Evolutionary conservation across 37 sponge, comb jelly and placozoan species (phyloP), one percentile per base, ranked within the genome.

Genomic region (Halichondria panicea): DNA sequence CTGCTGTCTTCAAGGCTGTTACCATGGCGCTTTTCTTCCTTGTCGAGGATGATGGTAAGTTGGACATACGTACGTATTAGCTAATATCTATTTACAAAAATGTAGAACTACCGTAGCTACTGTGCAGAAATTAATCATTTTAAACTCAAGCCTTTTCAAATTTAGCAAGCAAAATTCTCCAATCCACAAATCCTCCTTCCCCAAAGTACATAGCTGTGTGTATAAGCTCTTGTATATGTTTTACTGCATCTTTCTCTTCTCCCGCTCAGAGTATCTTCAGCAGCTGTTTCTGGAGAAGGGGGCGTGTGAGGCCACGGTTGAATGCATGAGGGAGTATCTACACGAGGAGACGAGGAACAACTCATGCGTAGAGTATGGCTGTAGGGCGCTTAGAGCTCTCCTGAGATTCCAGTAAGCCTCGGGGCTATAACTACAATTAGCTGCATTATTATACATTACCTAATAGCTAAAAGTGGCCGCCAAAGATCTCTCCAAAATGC

Each of bases 331-430:
- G 35, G 40, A 64, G 54, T 82, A 63, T 46, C 39, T 77, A 3
- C 7, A 15, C 19, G 66, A 76, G 4, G 3, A 45, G 3, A 34
- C 54, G 28, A 67, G 34, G 7, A 68, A 69, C 36, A 72, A 77
- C 4, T 25, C 43, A 5, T 77, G 85, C 46, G 61, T 84, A 24
- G 71, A 76, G 56, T 84, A 62, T 61, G 85, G 85, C 72, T 84
- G 78, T 53, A 50, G 78, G 22, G 85, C 85, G n/a, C 77, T 84
- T 25, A 61, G 30, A 5, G 71, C 48, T 6, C 55, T 77, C 1
- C 31, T 84, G 18, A 84, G 70, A 73, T 50, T 70, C 12, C 25
- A 45, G 78, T 76, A 41, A 48, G 69, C 7, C 58, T n/a, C 21
- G 38, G 13, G 22, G 36, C 34, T 15, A n/a, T n/a, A n/a, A n/a